phyloP scores from a whole-genome alignment of 2,888 invertebrate genomes.

The Eurytoma adleriae region DNA sequence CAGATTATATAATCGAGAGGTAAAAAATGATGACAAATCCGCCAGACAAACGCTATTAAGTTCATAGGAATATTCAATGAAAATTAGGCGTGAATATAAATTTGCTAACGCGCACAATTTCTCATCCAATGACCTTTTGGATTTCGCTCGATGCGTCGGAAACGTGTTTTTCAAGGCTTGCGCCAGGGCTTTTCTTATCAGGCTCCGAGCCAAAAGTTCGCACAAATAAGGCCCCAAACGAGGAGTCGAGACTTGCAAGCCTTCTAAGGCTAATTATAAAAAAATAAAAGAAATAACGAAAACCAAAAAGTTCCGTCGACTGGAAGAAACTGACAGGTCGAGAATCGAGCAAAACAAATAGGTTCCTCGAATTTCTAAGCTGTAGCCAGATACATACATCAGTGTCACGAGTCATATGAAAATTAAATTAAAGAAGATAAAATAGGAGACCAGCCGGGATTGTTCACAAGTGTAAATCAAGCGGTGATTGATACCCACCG shows the following conservation, averaged over 20 bases:
- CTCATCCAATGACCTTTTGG: slow-evolving; percentile 7
- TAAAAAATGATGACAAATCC: slow-evolving; percentile 29
- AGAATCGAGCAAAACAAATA: slow-evolving; percentile 41
- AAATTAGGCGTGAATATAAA: slow-evolving; percentile 31
- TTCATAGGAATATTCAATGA: slow-evolving; percentile 6
- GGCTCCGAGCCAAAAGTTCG: background rate
- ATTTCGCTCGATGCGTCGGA: background rate
- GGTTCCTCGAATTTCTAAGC: slow-evolving; percentile 48
- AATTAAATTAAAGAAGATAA: slow-evolving; percentile 42
- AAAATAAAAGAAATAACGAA: slow-evolving; percentile 3
- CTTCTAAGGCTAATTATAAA: no score
- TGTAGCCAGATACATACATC: slow-evolving; percentile 9
- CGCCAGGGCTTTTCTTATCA: background rate
- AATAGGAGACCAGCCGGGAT: slow-evolving; percentile 44
- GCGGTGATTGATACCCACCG: slow-evolving; percentile 32
- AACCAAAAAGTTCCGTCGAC: slow-evolving; percentile 8
- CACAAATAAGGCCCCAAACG: background rate
- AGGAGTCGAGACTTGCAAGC: background rate
- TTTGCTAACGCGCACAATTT: slow-evolving; percentile 25
- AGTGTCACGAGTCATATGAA: slow-evolving; percentile 7
- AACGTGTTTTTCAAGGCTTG: background rate
- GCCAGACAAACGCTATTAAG: slow-evolving; percentile 7
- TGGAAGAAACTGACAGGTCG: slow-evolving; percentile 12
- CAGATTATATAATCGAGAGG: slow-evolving; percentile 4
- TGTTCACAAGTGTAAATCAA: slow-evolving; percentile 41